Conservation (phyloP, 2,888 invertebrate genomes). For the Athalia cordata region DNA sequence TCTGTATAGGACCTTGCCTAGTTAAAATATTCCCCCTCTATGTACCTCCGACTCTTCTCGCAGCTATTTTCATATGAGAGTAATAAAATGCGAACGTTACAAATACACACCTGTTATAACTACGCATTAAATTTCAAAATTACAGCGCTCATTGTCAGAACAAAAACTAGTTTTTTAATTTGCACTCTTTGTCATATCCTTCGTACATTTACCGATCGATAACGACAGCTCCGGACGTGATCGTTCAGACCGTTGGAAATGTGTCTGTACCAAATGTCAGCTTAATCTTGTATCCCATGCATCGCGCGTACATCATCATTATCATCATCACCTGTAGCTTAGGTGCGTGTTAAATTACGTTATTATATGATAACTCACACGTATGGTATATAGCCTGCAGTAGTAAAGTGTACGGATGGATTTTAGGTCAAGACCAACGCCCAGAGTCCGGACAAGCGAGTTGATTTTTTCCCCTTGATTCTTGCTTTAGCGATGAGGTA, state of each 20-base stretch:
- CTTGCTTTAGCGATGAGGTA: constrained; percentile 18
- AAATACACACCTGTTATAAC: not conserved
- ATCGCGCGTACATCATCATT: not conserved
- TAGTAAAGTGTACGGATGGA: not conserved
- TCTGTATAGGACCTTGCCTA: constrained; percentile 18
- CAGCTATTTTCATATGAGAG: too few species aligned
- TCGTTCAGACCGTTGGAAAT: not conserved
- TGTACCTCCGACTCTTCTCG: not conserved
- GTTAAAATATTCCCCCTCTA: not conserved
- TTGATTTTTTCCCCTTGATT: not conserved
- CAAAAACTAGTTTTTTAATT: not conserved
- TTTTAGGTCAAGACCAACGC: constrained; percentile 42
- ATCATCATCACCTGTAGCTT: not conserved
- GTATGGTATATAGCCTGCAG: not conserved
- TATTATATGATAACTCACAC: not conserved
- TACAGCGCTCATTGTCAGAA: not conserved
- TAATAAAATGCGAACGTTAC: not conserved
- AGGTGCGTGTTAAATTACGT: not conserved
- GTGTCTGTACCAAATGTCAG: not conserved
- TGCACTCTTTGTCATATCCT: not conserved
- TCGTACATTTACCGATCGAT: constrained; percentile 18
- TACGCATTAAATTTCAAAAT: not conserved
- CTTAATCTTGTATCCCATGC: not conserved
- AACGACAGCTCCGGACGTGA: not conserved
- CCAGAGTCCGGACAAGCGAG: constrained; percentile 15